Evolutionary conservation across 2,113 vertebrate species (phyloP).

Genomic region (Pseudorhombus dupliciocellatus): DNA sequence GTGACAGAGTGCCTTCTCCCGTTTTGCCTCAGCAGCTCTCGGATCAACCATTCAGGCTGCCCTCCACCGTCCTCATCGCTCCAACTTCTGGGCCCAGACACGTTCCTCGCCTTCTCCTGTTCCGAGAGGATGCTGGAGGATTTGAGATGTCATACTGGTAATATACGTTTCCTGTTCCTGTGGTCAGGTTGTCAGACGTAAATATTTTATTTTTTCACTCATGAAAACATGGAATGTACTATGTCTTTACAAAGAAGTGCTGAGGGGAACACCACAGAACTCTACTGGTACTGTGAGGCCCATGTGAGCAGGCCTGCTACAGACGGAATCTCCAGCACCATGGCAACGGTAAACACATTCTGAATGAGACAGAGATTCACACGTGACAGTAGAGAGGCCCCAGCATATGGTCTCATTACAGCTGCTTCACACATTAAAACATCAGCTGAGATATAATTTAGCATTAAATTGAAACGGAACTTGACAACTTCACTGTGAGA

Average conservation of each 20-base stretch:
- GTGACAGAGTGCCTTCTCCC: slow-evolving; percentile 60
- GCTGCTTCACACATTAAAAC: slow-evolving; percentile 10
- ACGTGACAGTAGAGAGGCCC: not conserved
- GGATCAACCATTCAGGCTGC: slow-evolving; percentile 66
- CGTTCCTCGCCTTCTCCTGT: slow-evolving; percentile 16
- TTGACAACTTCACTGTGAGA: not conserved
- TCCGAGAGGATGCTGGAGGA: slow-evolving; percentile 70
- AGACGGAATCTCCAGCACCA: slow-evolving; percentile 46
- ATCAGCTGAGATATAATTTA: not conserved
- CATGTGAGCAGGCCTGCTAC: slow-evolving; percentile 25
- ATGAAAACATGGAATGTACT: not conserved
- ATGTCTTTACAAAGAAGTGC: not conserved
- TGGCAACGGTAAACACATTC: slow-evolving; percentile 78
- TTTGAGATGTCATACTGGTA: slow-evolving; percentile 2
- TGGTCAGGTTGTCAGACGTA: not conserved
- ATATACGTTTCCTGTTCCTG: not conserved
- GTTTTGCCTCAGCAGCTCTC: slow-evolving; percentile 68
- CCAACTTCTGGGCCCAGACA: not conserved
- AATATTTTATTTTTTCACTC: not conserved
- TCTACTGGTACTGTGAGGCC: not conserved
- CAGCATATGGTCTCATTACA: slow-evolving; percentile 1
- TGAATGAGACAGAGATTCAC: slow-evolving; percentile 29
- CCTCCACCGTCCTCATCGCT: not conserved
- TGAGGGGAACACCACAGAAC: not conserved
- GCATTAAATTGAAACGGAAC: not conserved